Base-by-base conservation (phyloP, 2,888 invertebrate species). In the Noctua janthina region DNA sequence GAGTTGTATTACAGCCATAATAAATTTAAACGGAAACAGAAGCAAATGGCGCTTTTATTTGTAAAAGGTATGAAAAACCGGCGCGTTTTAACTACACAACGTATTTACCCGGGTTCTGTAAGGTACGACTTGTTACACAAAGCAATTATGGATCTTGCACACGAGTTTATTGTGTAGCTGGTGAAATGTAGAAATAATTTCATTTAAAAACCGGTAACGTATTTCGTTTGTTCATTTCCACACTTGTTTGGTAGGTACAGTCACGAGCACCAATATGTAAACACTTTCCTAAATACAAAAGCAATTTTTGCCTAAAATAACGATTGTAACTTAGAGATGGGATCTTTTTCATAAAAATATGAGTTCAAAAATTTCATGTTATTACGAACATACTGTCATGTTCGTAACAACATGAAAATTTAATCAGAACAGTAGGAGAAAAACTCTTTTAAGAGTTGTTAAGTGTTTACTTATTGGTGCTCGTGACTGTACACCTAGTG, bases 1-100 rank as follows among this genome's bases (percentile, higher is more conserved):
- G 59, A 51, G 56, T 78, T 78, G 23, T 49, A 49, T 56, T 39
- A 76, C 23, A 68, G 72, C 75, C 74, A 39, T 78, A 84, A 82
- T 86, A 83, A 79, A 84, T 86, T 86, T 68, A 62, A 84, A 62
- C 43, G 59, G 68, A 71, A 88, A 81, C 81, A 81, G 78, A 81
- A 71, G 70, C 70, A 79, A 82, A 80, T 56, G 68, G 54, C 46
- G 29, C 2, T 64, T 78, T 74, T 79, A 78, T 75, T 75, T 78
- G 72, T 62, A 56, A 79, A 78, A 67, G 10, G 54, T 77, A 66
- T 66, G 51, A 84, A 85, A 75, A 73, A 64, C 39, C 29, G 66
- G 15, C 5, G 39, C 4, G 68, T 85, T 84, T 75, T 49, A 62
- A 85, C 62, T 68, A 74, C 51, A 4, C 51, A 49, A 72, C 23